Conservation (phyloP, 2,113 vertebrate species). For the Barnardius zonarius region DNA sequence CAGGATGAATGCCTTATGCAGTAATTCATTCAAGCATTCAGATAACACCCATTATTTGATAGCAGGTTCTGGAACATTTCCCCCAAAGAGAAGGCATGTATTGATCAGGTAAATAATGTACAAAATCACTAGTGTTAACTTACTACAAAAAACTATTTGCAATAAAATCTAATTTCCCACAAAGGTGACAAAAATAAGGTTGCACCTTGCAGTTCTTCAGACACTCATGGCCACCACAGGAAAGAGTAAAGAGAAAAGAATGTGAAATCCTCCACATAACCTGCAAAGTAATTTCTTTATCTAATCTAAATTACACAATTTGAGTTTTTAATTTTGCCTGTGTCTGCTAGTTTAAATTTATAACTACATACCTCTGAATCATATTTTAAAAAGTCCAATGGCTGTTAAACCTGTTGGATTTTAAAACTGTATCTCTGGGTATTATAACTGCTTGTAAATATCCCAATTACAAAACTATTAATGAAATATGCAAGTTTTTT, state of each 20-base stretch:
- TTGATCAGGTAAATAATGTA: background rate
- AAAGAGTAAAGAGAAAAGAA: background rate
- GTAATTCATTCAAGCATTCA: background rate
- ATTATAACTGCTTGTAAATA: background rate
- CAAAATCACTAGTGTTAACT: background rate
- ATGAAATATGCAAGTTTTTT: background rate
- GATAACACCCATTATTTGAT: background rate
- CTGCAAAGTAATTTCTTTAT: background rate
- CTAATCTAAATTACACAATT: background rate
- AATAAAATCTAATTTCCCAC: background rate
- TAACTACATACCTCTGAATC: rapidly evolving
- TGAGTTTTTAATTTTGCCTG: background rate
- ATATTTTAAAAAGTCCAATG: background rate
- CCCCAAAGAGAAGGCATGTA: background rate
- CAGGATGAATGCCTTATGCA: background rate
- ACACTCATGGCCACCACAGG: too few species aligned
- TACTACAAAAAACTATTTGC: background rate
- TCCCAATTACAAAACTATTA: background rate
- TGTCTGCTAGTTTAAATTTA: background rate
- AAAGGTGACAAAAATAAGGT: background rate
- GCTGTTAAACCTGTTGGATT: background rate
- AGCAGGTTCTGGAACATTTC: background rate
- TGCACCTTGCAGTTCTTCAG: background rate
- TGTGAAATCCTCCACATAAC: background rate
- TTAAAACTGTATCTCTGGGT: background rate